Evolutionary conservation across 35 echinoderm and acorn worm species (phyloP), one percentile per base, ranked within the genome.

Genomic region (Patiria miniata): DNA sequence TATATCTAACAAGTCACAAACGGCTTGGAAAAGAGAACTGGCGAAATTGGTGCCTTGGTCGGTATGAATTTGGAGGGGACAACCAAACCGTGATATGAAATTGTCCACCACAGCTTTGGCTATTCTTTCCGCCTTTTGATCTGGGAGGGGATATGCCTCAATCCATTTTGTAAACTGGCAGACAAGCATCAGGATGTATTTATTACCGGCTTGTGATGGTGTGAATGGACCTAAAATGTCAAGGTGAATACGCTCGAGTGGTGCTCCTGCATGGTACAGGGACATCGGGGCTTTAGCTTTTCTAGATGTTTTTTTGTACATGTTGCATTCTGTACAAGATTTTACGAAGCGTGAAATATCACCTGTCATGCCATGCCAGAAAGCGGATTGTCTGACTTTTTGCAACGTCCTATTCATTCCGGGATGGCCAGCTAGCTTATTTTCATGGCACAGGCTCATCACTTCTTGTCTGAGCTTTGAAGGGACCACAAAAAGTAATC

Each of bases 321-420:
- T 68, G 61, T 68, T 68, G 33, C 61, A 68, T 28, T 68, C 61
- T 28, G 9, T 68, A 33, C 61, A 68, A 22, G 61, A 68, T 68
- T 68, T 68, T 1, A 68, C 61, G 21, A 29, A 68, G 22, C 18
- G 33, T 68, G 61, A 29, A 33, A 68, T 22, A 22, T 68, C 61
- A 9, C 33, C 22, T 22, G 61, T 28, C 61, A 68, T 68, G 10
- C 33, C 33, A 68, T 68, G 23, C 61, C 16, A 68, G 33, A 29
- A 68, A 33, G 22, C 22, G 33, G 61, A 29, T 33, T 68, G 14
- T 47, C 42, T 47, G 10, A 68, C 61, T 28, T 68, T 15, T 22
- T 22, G 61, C 10, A 68, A 29, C 0, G 61, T 68, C 26, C 23
- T 14, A 22, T 22, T 68, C 26, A 68, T 68, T 22, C 61, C 61